Percentiles rank a stretch among this genome's conserved stretches.
These are phyloP conservation scores for Mya arenaria DNA, from an alignment of 1,140 invertebrate species.

Conservation along the genomic window DNA sequence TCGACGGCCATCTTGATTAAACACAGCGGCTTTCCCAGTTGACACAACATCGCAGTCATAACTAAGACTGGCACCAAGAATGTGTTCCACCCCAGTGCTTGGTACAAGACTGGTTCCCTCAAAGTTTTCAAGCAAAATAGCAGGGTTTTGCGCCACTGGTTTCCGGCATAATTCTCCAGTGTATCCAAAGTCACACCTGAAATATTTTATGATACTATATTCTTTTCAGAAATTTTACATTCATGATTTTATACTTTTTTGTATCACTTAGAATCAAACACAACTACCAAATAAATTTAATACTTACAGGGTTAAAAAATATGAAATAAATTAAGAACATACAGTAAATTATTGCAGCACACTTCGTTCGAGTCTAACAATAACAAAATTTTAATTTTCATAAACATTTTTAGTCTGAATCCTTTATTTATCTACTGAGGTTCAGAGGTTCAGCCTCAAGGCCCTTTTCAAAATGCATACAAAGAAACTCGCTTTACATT, in stretches of 20 bases:
- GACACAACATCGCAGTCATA: constrained; percentile 81
- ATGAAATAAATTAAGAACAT: too few species aligned
- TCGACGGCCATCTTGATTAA: constrained; percentile 77
- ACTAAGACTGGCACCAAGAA: constrained; percentile 73
- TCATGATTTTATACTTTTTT: neutral
- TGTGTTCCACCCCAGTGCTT: constrained; percentile 54
- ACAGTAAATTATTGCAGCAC: too few species aligned
- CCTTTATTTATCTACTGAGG: too few species aligned
- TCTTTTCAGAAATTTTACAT: neutral
- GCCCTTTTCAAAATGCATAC: too few species aligned
- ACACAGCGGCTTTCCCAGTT: constrained; percentile 81
- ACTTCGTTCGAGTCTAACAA: too few species aligned
- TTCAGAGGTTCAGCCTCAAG: too few species aligned
- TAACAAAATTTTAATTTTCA: too few species aligned
- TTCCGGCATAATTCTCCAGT: constrained; percentile 76
- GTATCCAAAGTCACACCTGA: constrained; percentile 82
- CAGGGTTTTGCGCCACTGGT: constrained; percentile 71
- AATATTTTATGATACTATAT: neutral
- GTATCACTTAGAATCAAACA: neutral
- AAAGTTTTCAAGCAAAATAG: constrained; percentile 79
- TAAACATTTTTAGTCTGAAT: too few species aligned
- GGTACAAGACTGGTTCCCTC: constrained; percentile 59
- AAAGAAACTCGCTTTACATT: too few species aligned
- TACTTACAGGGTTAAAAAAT: too few species aligned
- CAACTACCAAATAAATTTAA: too few species aligned